These are phyloP conservation scores for Poecilia gillii DNA, from an alignment of 2,797 vertebrate species.

Conservation along the genomic window DNA sequence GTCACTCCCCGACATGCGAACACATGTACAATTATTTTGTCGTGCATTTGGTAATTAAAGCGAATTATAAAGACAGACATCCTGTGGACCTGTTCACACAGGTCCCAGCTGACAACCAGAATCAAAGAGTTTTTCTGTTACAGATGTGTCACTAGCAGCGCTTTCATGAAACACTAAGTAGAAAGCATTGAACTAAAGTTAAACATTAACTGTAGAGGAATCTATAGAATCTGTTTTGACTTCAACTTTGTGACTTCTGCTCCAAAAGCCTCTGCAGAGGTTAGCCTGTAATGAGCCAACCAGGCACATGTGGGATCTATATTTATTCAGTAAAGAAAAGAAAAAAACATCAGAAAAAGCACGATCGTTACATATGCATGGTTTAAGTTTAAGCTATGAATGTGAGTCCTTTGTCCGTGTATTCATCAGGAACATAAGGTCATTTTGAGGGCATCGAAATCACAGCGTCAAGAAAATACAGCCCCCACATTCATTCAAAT, in stretches of 20 bases:
- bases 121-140: neutral
- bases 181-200: neutral
- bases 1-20: neutral
- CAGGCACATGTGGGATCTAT: constrained; percentile 4
- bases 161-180: neutral
- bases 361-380: constrained; percentile 5
- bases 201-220: neutral
- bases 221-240: neutral
- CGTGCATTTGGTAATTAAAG: constrained; percentile 55
- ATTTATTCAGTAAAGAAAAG: constrained; percentile 7
- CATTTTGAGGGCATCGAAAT: constrained; percentile 6
- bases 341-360: neutral
- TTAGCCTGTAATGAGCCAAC: constrained; percentile 1
- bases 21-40: constrained; percentile 58
- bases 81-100: constrained; percentile 10
- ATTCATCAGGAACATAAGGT: constrained; percentile 21
- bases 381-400: constrained; percentile 10
- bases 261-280: constrained; percentile 1
- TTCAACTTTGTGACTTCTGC: constrained; percentile 1
- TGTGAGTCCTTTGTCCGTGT: constrained; percentile 2
- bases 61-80: constrained; percentile 24
- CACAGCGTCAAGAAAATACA: neutral
- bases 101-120: constrained; percentile 14
- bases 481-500: constrained; percentile 14
- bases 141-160: neutral